A percentile compares a stretch with the other conserved stretches of the same genome.
These are phyloP conservation scores for Poecile montanus DNA, from an alignment of 2,797 vertebrate species.

Conservation along the genomic window DNA sequence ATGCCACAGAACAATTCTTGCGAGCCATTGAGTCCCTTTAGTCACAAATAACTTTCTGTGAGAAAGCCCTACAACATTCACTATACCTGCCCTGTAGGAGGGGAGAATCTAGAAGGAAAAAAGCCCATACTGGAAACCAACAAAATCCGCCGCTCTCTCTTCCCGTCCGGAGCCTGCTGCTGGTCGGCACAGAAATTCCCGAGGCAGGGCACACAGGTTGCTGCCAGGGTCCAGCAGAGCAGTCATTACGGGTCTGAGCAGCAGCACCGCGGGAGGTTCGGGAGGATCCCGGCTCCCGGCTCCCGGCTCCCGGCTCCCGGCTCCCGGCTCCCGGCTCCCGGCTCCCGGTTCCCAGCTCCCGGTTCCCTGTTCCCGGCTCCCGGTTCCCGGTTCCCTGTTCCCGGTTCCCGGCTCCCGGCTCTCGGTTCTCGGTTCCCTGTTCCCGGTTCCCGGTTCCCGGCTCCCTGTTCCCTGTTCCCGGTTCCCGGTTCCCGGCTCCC, in stretches of 20 bases:
- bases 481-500: neutral
- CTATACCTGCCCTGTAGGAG: neutral
- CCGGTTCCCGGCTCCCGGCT: neutral
- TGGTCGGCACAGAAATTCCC: rapidly evolving
- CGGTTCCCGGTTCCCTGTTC: too few relatives aligned
- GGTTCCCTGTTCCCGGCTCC: too few relatives aligned
- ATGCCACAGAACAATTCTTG: neutral
- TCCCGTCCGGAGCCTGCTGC: neutral
- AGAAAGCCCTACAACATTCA: neutral
- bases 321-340: too few relatives aligned
- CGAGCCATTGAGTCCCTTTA: rapidly evolving
- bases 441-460: too few relatives aligned
- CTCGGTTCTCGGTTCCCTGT: too few relatives aligned
- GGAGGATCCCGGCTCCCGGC: too few relatives aligned
- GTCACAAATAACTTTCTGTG: neutral
- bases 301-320: too few relatives aligned
- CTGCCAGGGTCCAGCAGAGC: rapidly evolving
- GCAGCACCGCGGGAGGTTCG: rapidly evolving
- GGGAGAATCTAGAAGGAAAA: neutral
- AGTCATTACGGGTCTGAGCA: rapidly evolving
- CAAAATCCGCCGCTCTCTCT: neutral
- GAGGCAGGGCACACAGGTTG: rapidly evolving
- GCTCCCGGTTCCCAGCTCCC: neutral
- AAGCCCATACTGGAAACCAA: too few relatives aligned
- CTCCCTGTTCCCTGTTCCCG: too few relatives aligned